These are phyloP conservation scores for Apamea anceps DNA, from an alignment of 2,888 invertebrate genomes.

Conservation along the genomic window DNA sequence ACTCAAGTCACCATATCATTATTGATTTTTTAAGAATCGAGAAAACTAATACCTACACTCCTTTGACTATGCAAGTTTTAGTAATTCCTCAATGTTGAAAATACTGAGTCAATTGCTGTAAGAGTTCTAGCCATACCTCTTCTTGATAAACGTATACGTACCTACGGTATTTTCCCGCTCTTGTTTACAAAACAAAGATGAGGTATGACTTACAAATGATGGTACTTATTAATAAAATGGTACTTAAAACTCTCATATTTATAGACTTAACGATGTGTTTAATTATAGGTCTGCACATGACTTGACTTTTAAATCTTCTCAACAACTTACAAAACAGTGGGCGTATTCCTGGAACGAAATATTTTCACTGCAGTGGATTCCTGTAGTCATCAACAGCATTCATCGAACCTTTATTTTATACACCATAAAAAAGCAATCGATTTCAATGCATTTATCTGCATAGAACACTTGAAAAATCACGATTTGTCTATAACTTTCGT, in stretches of 20 bases:
- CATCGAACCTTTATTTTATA: not conserved
- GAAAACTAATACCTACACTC: too few relatives aligned
- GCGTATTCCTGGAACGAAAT: not conserved
- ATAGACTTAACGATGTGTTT: not conserved
- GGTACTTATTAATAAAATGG: not conserved
- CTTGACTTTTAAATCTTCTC: conserved; percentile 8
- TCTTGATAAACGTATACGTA: not conserved
- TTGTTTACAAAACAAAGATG: conserved; percentile 1
- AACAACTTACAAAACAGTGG: not conserved
- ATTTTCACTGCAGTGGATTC: not conserved
- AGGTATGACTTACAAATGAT: conserved; percentile 2
- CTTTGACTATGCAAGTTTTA: not conserved
- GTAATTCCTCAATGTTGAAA: not conserved
- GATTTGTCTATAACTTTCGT: conserved; percentile 46
- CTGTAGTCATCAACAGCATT: not conserved
- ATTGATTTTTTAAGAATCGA: not conserved
- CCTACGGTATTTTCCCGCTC: not conserved
- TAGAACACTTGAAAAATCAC: conserved; percentile 47
- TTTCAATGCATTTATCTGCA: conserved; percentile 24
- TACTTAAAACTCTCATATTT: not conserved
- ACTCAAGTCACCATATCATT: too few relatives aligned
- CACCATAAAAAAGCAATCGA: conserved; percentile 8
- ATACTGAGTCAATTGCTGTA: not conserved
- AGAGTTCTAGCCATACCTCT: not conserved
- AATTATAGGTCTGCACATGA: not conserved